Conservation (phyloP, 2,113 vertebrate genomes). For the Hoplias malabaricus region DNA sequence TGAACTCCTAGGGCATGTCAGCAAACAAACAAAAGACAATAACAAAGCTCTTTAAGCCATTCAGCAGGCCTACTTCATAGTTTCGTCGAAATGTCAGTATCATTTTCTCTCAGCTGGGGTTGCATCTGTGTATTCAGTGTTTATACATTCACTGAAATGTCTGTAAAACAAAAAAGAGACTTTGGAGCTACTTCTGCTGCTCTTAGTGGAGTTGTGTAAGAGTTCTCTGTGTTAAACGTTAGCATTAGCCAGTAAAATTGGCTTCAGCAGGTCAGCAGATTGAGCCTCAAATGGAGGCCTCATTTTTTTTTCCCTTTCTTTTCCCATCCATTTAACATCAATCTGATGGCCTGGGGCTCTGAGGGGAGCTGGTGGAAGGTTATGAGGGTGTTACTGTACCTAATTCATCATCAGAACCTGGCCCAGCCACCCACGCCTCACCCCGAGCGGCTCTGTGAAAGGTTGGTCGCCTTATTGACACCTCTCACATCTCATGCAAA, state of each 20-base stretch:
- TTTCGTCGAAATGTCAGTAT: constrained; percentile 41
- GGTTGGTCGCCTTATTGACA: constrained; percentile 51
- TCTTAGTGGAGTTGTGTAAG: background rate
- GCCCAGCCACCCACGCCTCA: background rate
- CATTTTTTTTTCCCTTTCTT: constrained; percentile 17
- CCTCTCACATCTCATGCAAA: constrained; percentile 48
- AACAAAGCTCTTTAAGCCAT: constrained; percentile 21
- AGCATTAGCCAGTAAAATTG: background rate
- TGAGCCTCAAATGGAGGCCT: constrained; percentile 24
- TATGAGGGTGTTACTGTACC: constrained; percentile 6
- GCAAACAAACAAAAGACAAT: constrained; percentile 27
- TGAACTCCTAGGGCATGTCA: constrained; percentile 34
- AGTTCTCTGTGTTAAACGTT: background rate
- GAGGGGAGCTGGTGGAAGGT: constrained; percentile 12
- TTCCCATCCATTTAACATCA: constrained; percentile 46
- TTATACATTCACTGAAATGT: background rate
- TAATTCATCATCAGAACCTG: constrained; percentile 35
- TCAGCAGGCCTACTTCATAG: constrained; percentile 15
- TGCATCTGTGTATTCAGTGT: background rate
- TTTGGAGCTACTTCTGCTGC: background rate
- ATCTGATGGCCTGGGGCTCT: constrained; percentile 5
- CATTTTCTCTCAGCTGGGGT: constrained; percentile 8
- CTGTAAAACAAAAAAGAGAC: background rate
- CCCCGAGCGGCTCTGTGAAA: constrained; percentile 43
- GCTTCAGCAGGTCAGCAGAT: background rate